Conservation (phyloP, 2,888 invertebrate genomes). For the Andrena chrysosceles region DNA sequence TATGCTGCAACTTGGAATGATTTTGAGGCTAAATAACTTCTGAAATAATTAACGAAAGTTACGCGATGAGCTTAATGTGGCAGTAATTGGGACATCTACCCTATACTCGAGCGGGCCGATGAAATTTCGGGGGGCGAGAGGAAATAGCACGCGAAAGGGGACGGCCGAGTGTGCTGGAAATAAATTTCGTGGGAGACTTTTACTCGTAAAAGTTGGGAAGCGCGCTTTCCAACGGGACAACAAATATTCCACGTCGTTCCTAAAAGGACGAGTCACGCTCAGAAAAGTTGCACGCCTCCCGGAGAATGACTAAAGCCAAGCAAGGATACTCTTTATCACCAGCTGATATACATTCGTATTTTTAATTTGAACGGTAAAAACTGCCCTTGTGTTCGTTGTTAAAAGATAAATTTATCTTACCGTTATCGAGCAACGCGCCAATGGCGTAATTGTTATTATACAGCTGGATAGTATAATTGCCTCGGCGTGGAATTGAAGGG, state of each 20-base stretch:
- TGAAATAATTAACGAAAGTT: too few species aligned
- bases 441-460: not conserved
- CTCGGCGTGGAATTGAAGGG: not conserved
- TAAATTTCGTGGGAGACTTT: not conserved
- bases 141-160: slow-evolving; percentile 2
- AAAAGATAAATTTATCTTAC: not conserved
- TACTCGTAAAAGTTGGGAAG: not conserved
- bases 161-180: not conserved
- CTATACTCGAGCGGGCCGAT: not conserved
- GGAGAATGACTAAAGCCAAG: not conserved
- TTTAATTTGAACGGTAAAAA: not conserved
- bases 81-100: too few species aligned
- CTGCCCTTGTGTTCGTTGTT: not conserved
- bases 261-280: too few species aligned
- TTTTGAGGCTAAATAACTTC: too few species aligned
- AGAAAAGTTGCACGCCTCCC: too few species aligned
- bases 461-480: not conserved
- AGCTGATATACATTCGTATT: not conserved
- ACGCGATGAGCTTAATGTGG: too few species aligned
- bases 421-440: not conserved
- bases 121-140: slow-evolving; percentile 7
- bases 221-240: not conserved
- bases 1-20: too few species aligned
- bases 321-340: not conserved
- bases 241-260: too few species aligned